Evolutionary conservation across 2,888 invertebrate genomes (phyloP).

Genomic region (Ormyrus pomaceus): DNA sequence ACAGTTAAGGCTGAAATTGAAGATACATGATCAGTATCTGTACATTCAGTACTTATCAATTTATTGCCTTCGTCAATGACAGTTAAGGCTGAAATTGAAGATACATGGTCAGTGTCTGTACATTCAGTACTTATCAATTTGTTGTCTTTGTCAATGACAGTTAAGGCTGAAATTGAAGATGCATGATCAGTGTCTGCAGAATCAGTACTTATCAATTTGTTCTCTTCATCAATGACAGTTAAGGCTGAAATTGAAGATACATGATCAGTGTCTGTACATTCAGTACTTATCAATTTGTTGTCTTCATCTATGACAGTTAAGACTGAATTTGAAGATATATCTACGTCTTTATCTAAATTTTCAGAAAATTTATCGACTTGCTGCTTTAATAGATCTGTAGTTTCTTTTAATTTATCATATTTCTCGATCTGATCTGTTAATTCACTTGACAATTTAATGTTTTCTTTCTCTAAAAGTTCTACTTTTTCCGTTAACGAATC

Average conservation of each 20-base stretch:
- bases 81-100: constrained; percentile 52
- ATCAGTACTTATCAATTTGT: too few relatives aligned
- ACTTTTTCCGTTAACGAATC: constrained; percentile 57
- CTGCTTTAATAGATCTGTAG: constrained; percentile 58
- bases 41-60: constrained; percentile 58
- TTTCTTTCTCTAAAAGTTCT: constrained; percentile 62
- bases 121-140: too few relatives aligned
- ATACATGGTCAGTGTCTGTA: constrained; percentile 51
- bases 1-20: constrained; percentile 47
- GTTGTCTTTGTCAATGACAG: too few relatives aligned
- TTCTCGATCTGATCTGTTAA: constrained; percentile 68
- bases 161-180: too few relatives aligned
- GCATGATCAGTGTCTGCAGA: too few relatives aligned
- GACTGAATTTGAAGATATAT: too few relatives aligned
- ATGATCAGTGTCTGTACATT: too few relatives aligned
- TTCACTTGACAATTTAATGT: constrained; percentile 64
- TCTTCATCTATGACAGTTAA: too few relatives aligned
- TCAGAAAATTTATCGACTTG: constrained; percentile 55
- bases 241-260: too few relatives aligned
- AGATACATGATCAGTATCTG: constrained; percentile 62
- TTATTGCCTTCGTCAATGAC: constrained; percentile 57
- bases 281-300: too few relatives aligned
- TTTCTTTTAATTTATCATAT: constrained; percentile 62
- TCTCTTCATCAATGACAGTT: too few relatives aligned
- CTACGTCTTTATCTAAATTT: neutral